Conservation (phyloP, 2,797 vertebrate species). For the Macropus fuliginosus region DNA sequence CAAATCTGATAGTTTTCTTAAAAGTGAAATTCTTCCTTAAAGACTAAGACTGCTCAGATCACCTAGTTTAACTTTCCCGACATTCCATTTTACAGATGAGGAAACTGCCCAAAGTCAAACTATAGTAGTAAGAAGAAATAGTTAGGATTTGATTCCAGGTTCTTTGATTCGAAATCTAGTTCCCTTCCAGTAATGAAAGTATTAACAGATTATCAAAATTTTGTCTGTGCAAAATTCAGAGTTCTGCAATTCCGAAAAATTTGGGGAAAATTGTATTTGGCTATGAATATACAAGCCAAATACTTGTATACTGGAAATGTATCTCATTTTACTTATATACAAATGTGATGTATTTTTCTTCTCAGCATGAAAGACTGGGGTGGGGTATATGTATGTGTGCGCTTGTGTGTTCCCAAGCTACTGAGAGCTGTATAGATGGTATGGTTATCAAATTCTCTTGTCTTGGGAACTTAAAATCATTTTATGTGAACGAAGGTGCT, state of each 20-base stretch:
- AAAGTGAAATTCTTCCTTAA: background rate
- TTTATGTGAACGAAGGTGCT: conserved; percentile 51
- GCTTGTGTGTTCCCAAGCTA: too few relatives aligned
- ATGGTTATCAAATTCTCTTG: conserved; percentile 55
- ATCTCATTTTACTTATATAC: background rate
- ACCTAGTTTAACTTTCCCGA: background rate
- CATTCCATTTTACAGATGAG: background rate
- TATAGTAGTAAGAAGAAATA: background rate
- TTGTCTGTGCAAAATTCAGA: background rate
- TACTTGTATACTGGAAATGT: background rate
- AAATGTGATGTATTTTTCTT: conserved; percentile 27
- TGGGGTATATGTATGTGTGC: background rate
- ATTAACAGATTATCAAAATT: background rate
- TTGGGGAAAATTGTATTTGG: conserved; percentile 7
- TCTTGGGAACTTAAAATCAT: conserved; percentile 63
- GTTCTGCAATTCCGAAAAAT: conserved; percentile 30
- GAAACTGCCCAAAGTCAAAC: background rate
- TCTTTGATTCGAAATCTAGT: background rate
- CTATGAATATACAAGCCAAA: background rate
- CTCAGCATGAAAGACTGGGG: background rate
- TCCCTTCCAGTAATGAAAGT: background rate
- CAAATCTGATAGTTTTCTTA: background rate
- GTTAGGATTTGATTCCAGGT: background rate
- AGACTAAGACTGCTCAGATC: background rate
- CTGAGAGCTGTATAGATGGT: background rate